Evolutionary conservation across 2,113 vertebrate species (phyloP).

Genomic region (Papio anubis): DNA sequence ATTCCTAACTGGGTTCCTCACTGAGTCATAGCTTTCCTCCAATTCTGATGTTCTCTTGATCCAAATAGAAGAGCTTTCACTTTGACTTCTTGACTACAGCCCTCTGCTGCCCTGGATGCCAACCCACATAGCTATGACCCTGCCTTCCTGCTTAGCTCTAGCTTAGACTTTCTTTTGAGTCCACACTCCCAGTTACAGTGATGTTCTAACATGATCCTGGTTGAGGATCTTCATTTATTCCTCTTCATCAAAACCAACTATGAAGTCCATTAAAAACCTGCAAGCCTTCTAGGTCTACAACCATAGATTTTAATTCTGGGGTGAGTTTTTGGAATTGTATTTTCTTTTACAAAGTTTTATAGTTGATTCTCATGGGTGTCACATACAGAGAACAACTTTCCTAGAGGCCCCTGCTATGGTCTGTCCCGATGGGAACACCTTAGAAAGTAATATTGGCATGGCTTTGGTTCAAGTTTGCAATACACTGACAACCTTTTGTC

Average conservation of each 20-base stretch:
- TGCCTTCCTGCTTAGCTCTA: background rate
- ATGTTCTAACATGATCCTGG: background rate
- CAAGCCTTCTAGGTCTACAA: background rate
- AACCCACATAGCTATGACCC: background rate
- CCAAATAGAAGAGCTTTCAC: background rate
- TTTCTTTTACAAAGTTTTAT: background rate
- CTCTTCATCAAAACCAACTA: background rate
- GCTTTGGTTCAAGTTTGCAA: background rate
- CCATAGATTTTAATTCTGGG: background rate
- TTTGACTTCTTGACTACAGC: background rate
- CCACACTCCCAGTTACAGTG: background rate
- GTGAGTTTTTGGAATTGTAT: background rate
- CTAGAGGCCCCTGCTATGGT: background rate
- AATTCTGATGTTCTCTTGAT: background rate
- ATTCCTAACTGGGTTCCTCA: background rate
- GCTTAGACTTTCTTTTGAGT: background rate
- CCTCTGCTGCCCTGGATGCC: background rate
- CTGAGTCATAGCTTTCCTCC: background rate
- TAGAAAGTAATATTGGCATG: background rate
- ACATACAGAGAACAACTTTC: background rate
- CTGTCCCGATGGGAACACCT: background rate
- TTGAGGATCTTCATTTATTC: background rate
- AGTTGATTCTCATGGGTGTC: background rate
- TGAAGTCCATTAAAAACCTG: background rate
- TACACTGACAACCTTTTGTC: background rate